These are phyloP conservation scores for Psittacula cyanocephala DNA, from an alignment of 2,113 vertebrate genomes.

Conservation along the genomic window DNA sequence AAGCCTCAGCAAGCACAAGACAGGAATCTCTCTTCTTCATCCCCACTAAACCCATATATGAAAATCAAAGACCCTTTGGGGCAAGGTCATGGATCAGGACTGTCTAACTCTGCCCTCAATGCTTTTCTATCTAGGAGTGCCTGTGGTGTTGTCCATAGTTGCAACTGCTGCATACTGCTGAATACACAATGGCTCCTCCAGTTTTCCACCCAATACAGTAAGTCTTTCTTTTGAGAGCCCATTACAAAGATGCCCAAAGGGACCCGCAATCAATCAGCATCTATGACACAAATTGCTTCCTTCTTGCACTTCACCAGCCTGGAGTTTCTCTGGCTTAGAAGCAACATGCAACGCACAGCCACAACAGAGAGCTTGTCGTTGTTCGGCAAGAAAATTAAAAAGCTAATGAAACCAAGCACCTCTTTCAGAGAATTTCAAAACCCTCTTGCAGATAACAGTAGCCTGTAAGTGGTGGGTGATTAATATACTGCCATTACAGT, in stretches of 20 bases:
- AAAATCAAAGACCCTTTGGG: neutral
- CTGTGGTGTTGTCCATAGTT: neutral
- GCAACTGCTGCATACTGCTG: conserved; percentile 4
- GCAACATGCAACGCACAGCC: neutral
- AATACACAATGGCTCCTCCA: conserved; percentile 55
- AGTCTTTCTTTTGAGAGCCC: conserved; percentile 26
- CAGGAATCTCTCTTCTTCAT: neutral
- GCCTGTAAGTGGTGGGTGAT: neutral
- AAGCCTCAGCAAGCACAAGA: neutral
- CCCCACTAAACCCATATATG: neutral
- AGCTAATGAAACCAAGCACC: conserved; percentile 17
- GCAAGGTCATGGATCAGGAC: neutral
- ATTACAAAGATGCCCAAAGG: conserved; percentile 23
- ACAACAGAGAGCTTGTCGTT: neutral
- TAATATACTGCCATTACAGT: neutral
- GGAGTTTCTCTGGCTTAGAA: neutral
- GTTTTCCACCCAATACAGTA: conserved; percentile 11
- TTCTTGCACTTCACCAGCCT: neutral
- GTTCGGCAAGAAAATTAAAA: conserved; percentile 13
- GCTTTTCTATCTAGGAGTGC: neutral
- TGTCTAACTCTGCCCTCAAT: neutral
- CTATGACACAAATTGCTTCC: neutral
- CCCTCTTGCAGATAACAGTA: neutral
- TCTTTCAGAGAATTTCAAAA: conserved; percentile 27
- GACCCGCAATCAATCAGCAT: neutral